phyloP scores from a whole-genome alignment of 2,888 invertebrate species.

The Sclerodermus sp. region DNA sequence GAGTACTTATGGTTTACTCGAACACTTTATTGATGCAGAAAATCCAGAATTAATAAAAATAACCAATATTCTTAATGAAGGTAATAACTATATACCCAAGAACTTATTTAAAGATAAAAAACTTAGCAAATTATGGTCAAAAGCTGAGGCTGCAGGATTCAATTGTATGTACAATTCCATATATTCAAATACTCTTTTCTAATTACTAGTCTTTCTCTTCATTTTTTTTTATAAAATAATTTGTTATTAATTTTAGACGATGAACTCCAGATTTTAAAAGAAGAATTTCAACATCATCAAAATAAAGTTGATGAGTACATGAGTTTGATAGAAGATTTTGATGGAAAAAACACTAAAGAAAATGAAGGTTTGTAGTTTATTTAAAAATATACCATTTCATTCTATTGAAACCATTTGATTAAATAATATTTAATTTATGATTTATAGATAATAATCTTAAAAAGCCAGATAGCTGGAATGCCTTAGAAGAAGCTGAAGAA shows the following conservation, averaged over 20 bases:
- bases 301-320: conserved; percentile 91
- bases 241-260: conserved; percentile 59
- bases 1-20: conserved; percentile 76
- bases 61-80: conserved; percentile 59
- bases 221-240: neutral
- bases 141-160: conserved; percentile 87
- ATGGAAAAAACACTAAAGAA: conserved; percentile 63
- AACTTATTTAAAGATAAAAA: conserved; percentile 88
- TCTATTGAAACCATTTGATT: conserved; percentile 4
- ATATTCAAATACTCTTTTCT: too few species aligned
- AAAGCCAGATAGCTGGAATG: conserved; percentile 73
- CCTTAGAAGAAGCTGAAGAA: conserved; percentile 64
- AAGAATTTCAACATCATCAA: conserved; percentile 90
- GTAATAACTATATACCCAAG: conserved; percentile 60
- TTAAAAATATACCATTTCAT: neutral
- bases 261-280: conserved; percentile 78
- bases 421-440: conserved; percentile 3
- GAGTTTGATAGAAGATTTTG: conserved; percentile 72
- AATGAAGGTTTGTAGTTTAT: conserved; percentile 67
- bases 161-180: conserved; percentile 60
- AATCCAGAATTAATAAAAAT: conserved; percentile 64
- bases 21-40: conserved; percentile 75
- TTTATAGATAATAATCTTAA: conserved; percentile 71
- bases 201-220: neutral
- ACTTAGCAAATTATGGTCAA: conserved; percentile 85